Base-by-base conservation (phyloP, 2,888 invertebrate species). In the Vannuccia rotundouncinata region DNA sequence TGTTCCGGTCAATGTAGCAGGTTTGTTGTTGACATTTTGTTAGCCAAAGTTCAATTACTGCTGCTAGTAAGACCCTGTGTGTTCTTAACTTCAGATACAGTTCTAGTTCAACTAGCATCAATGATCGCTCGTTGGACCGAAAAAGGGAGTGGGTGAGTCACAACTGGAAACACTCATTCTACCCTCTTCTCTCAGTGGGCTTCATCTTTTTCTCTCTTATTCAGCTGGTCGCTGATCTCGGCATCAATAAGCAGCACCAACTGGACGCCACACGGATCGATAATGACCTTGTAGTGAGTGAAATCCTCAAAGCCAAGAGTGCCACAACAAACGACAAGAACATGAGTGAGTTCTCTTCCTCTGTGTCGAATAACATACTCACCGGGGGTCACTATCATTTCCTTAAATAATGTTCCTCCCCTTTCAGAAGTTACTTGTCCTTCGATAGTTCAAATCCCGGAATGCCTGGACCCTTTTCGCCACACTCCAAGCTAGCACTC, bases 141-240 rank as follows among this genome's bases (percentile, higher is more conserved):
- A 66, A 66, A 27, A 5, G 66, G 66, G 66, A 66, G 25, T 66
- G 66, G 66, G 66, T 66, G 25, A 66, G 66, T 66, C n/a, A n/a
- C n/a, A n/a, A n/a, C n/a, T n/a, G n/a, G n/a, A n/a, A n/a, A n/a
- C n/a, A n/a, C n/a, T n/a, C n/a, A n/a, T n/a, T n/a, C n/a, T n/a
- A n/a, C n/a, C n/a, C n/a, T n/a, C n/a, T n/a, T n/a, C n/a, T n/a
- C n/a, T n/a, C n/a, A n/a, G n/a, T n/a, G n/a, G n/a, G n/a, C n/a
- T n/a, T n/a, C n/a, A n/a, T n/a, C n/a, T n/a, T n/a, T n/a, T n/a
- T 66, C 66, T 22, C 66, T 22, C 66, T 66, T 27, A 5, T 22
- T 27, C 66, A 66, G 66, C 22, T 66, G 17, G 66, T 66, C 25
- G 66, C 10, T 5, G 66, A 66, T n/a, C 10, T 66, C 10, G 22